A percentile compares a stretch with the other conserved stretches of the same genome.
Evolutionary conservation across 2,888 invertebrate species (phyloP).

Genomic region (Hypomecis atomaria): DNA sequence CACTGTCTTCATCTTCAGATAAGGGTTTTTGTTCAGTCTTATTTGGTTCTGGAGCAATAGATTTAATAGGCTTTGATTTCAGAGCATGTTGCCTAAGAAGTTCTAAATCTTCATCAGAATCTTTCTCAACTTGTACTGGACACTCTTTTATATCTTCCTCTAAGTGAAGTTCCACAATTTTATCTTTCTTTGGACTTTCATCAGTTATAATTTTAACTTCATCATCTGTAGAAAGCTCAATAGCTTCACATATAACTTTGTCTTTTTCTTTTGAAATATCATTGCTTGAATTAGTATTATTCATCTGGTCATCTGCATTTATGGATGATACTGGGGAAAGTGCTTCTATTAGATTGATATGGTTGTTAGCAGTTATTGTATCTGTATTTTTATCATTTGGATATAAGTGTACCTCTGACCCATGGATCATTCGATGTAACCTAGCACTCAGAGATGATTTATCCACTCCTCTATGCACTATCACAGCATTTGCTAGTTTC

Average conservation of each 20-base stretch:
- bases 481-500: conserved; percentile 83
- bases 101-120: conserved; percentile 80
- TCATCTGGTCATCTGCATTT: conserved; percentile 36
- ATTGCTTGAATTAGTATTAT: conserved; percentile 35
- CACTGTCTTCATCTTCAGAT: conserved; percentile 84
- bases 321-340: conserved; percentile 43
- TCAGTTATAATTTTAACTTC: conserved; percentile 30
- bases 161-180: conserved; percentile 16
- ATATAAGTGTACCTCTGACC: conserved; percentile 47
- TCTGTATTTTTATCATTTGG: conserved; percentile 42
- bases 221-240: conserved; percentile 40
- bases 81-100: conserved; percentile 74
- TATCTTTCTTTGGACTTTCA: conserved; percentile 20
- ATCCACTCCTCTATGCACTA: conserved; percentile 68
- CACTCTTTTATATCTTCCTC: conserved; percentile 29
- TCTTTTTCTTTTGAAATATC: conserved; percentile 24
- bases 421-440: conserved; percentile 71
- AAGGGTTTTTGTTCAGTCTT: conserved; percentile 47
- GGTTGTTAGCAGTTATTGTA: conserved; percentile 31
- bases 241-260: conserved; percentile 21
- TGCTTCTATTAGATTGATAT: conserved; percentile 24
- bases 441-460: conserved; percentile 71
- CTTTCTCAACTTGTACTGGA: conserved; percentile 48
- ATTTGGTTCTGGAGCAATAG: conserved; percentile 32
- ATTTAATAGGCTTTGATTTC: conserved; percentile 69